Conservation (phyloP, 2,888 invertebrate species). For the Nemapogon koenigi region DNA sequence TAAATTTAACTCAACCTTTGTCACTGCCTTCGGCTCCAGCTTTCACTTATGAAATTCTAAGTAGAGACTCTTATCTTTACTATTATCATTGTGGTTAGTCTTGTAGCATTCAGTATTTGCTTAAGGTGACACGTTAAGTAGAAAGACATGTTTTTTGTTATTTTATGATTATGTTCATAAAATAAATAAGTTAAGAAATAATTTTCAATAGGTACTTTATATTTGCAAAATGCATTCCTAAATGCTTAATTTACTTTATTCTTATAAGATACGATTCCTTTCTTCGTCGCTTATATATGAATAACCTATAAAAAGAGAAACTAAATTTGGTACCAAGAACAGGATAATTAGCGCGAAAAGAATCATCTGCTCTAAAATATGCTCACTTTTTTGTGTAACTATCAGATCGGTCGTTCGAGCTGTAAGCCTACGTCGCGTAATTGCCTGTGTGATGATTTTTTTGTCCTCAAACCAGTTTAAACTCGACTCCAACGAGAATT, state of each 20-base stretch:
- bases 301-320: no score
- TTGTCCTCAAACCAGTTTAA: slow-evolving; percentile 58
- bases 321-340: no score
- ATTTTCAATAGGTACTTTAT: neutral
- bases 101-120: neutral
- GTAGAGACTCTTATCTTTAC: slow-evolving; percentile 11
- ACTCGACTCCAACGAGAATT: slow-evolving; percentile 46
- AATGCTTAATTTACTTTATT: no score
- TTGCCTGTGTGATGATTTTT: slow-evolving; percentile 49
- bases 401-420: slow-evolving; percentile 23
- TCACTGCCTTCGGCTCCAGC: slow-evolving; percentile 2
- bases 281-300: no score
- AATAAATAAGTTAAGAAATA: neutral
- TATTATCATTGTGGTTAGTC: neutral
- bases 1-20: slow-evolving; percentile 23
- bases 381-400: slow-evolving; percentile 9
- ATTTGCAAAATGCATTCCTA: neutral
- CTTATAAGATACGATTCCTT: no score
- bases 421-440: slow-evolving; percentile 42
- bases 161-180: neutral
- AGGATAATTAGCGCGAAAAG: slow-evolving; percentile 6
- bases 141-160: neutral
- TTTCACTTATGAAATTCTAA: slow-evolving; percentile 18
- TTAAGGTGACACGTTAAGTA: no score
- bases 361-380: slow-evolving; percentile 4